A percentile compares a stretch with the other conserved stretches of the same genome.
These are phyloP conservation scores for Ptiloglossa arizonensis DNA, from an alignment of 1,140 invertebrate species.

Conservation along the genomic window DNA sequence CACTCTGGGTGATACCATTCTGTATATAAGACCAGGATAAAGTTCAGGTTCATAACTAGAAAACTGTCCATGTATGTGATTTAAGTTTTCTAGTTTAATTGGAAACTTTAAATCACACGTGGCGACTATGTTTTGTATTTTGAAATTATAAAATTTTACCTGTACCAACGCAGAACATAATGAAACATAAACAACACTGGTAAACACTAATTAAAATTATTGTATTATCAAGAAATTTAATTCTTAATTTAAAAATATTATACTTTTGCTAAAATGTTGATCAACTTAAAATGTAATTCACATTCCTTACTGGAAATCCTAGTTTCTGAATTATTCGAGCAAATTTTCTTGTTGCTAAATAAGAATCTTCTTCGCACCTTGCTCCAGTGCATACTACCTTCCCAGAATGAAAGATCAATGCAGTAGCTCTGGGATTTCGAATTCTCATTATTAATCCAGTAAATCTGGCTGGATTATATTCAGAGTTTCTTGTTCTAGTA, in stretches of 20 bases:
- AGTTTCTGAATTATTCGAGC: constrained; percentile 99
- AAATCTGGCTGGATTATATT: constrained; percentile 99
- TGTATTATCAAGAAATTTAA: too few relatives aligned
- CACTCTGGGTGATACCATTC: constrained; percentile 97
- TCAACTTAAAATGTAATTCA: constrained; percentile 23
- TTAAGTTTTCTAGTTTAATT: constrained; percentile 96
- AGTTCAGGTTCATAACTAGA: constrained; percentile 92
- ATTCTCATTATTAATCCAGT: constrained; percentile 99
- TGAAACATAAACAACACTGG: constrained; percentile 20
- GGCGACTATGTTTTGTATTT: constrained; percentile 99
- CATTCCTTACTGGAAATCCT: constrained; percentile 91
- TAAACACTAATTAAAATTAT: constrained; percentile 17
- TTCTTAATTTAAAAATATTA: too few relatives aligned
- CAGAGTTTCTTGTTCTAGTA: constrained; percentile 97
- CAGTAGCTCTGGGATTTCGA: constrained; percentile 97
- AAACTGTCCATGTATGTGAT: constrained; percentile 97
- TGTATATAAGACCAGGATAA: constrained; percentile 98
- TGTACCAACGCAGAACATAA: constrained; percentile 78
- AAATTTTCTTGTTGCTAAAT: constrained; percentile 97
- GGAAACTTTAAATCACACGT: constrained; percentile 99
- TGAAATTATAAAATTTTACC: constrained; percentile 98
- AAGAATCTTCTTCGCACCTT: constrained; percentile 96
- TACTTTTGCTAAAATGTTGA: too few relatives aligned
- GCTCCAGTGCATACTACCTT: constrained; percentile 99
- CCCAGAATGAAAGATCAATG: constrained; percentile 98